Conservation (phyloP, 1,140 invertebrate species). For the Eciton burchellii region DNA sequence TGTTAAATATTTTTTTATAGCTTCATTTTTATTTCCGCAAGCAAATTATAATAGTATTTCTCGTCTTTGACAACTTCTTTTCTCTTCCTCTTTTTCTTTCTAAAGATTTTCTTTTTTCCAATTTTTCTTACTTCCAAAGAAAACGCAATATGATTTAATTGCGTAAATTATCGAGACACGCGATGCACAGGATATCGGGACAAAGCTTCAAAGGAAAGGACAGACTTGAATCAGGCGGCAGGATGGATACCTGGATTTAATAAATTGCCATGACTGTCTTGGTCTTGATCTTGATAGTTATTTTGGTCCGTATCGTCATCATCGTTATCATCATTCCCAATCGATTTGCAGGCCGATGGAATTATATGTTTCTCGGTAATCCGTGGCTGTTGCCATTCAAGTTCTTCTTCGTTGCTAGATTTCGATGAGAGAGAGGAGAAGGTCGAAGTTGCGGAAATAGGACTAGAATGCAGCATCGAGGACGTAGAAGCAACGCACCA, state of each 20-base stretch:
- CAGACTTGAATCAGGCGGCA: conserved; percentile 73
- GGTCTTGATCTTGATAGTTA: conserved; percentile 79
- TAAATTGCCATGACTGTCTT: conserved; percentile 82
- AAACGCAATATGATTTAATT: conserved; percentile 61
- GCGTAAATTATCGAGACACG: conserved; percentile 62
- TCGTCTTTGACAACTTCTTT: conserved; percentile 66
- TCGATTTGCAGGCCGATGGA: conserved; percentile 69
- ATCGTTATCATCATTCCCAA: conserved; percentile 61
- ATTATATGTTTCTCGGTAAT: conserved; percentile 67
- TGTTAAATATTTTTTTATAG: neutral
- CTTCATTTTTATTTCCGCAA: conserved; percentile 10
- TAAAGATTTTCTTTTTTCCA: conserved; percentile 14
- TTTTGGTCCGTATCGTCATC: conserved; percentile 74
- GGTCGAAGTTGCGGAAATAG: conserved; percentile 79
- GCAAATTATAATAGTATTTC: conserved; percentile 26
- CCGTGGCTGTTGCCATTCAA: conserved; percentile 67
- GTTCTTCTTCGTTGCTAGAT: conserved; percentile 81
- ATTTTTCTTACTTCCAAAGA: conserved; percentile 57
- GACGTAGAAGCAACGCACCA: conserved; percentile 82
- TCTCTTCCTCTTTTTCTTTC: conserved; percentile 38
- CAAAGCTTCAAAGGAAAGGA: conserved; percentile 61
- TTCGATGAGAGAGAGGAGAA: conserved; percentile 79
- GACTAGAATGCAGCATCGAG: conserved; percentile 80
- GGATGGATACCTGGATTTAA: conserved; percentile 85
- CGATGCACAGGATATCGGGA: conserved; percentile 64